Evolutionary conservation across 2,113 vertebrate genomes (phyloP).

Genomic region (Odobenus rosmarus): DNA sequence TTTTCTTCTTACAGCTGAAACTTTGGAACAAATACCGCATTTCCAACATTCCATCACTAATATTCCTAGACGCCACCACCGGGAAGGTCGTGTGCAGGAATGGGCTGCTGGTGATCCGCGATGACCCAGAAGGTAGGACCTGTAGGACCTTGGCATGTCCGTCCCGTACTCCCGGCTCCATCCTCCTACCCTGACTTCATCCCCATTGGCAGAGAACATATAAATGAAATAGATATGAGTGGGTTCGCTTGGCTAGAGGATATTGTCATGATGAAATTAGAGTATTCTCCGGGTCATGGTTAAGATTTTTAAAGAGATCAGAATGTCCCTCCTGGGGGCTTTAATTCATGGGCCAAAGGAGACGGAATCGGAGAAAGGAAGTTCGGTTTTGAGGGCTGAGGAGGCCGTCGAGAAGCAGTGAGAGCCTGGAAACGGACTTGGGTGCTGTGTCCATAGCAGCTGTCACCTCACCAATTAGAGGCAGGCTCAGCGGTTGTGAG

Average conservation of each 20-base stretch:
- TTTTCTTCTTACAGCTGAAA: conserved; percentile 91
- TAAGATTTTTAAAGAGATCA: conserved; percentile 67
- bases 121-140: conserved; percentile 96
- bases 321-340: conserved; percentile 56
- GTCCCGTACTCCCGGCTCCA: fast-evolving
- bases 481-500: not conserved
- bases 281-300: conserved; percentile 73
- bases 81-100: conserved; percentile 98
- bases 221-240: not conserved
- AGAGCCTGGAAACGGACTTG: not conserved
- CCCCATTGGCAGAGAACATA: not conserved
- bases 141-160: conserved; percentile 80
- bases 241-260: conserved; percentile 46
- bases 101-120: conserved; percentile 95
- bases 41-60: conserved; percentile 98
- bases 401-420: not conserved
- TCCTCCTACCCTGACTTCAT: not conserved
- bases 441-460: not conserved
- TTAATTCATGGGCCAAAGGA: conserved; percentile 48
- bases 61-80: conserved; percentile 94
- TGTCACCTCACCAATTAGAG: not conserved
- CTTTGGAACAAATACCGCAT: conserved; percentile 99
- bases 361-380: conserved; percentile 34
- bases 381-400: not conserved
- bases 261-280: conserved; percentile 70